Conservation (phyloP, 2,797 vertebrate species). For the Otus scops region DNA sequence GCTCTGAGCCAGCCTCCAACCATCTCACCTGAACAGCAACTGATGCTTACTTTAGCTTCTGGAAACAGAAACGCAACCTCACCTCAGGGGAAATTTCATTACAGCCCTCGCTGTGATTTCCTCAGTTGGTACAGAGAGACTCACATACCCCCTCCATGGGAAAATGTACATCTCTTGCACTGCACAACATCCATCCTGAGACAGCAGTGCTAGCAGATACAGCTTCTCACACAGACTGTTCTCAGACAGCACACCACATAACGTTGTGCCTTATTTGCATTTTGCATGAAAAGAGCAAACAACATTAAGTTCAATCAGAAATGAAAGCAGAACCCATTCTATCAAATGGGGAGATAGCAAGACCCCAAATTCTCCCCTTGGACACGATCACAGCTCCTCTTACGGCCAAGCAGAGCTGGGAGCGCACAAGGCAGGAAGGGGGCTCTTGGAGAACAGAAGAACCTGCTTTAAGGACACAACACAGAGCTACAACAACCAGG, state of each 20-base stretch:
- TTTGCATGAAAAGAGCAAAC: slow-evolving; percentile 15
- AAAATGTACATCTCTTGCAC: neutral
- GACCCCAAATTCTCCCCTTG: slow-evolving; percentile 12
- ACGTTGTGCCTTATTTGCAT: neutral
- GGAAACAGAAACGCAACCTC: neutral
- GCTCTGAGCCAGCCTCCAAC: neutral
- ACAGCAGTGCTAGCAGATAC: neutral
- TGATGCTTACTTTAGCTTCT: neutral
- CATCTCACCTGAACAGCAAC: neutral
- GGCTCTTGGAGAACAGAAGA: slow-evolving; percentile 61
- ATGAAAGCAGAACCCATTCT: slow-evolving; percentile 12
- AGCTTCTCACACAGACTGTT: neutral
- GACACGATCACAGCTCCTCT: slow-evolving; percentile 25
- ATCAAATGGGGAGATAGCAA: neutral
- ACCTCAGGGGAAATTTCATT: neutral
- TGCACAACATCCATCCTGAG: neutral
- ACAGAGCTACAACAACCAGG: slow-evolving; percentile 68
- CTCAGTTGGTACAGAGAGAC: neutral
- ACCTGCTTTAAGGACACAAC: slow-evolving; percentile 62
- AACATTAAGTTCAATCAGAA: neutral
- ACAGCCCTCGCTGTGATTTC: neutral
- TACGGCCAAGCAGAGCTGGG: slow-evolving; percentile 20
- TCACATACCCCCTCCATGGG: neutral
- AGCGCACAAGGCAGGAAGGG: slow-evolving; percentile 4
- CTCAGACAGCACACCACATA: slow-evolving; percentile 22